Evolutionary conservation across 2,113 vertebrate genomes (phyloP).

Genomic region (Hiodon tergisus): DNA sequence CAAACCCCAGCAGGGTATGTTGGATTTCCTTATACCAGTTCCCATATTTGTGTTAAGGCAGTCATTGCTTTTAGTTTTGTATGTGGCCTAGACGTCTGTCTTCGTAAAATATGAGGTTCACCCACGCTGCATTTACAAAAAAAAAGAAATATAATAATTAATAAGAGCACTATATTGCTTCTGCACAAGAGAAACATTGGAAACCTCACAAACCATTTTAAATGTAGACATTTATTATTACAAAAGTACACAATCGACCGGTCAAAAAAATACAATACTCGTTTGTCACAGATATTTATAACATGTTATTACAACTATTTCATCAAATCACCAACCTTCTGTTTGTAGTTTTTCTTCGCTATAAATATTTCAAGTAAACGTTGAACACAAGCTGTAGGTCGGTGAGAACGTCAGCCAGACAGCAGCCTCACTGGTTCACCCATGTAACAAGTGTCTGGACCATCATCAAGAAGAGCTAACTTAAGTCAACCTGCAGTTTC

Average conservation of each 20-base stretch:
- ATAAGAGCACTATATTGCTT: too few species aligned
- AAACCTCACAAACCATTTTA: conserved; percentile 9
- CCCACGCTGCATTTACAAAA: neutral
- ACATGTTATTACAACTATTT: neutral
- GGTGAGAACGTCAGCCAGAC: neutral
- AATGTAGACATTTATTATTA: conserved; percentile 9
- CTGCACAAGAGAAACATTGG: neutral
- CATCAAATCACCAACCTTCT: conserved; percentile 3
- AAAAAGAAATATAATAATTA: too few species aligned
- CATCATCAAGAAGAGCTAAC: too few species aligned
- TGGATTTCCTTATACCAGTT: too few species aligned
- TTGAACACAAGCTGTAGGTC: conserved; percentile 4
- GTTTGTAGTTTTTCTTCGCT: neutral
- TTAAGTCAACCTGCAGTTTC: too few species aligned
- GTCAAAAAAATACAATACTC: conserved; percentile 5
- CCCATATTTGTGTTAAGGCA: too few species aligned
- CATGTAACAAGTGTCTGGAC: neutral
- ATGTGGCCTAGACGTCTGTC: too few species aligned
- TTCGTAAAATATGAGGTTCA: too few species aligned
- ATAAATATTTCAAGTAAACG: conserved; percentile 21
- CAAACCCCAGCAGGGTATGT: too few species aligned
- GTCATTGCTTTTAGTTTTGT: too few species aligned
- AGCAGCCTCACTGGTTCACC: neutral
- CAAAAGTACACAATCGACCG: conserved; percentile 11
- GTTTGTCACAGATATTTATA: conserved; percentile 5